phyloP scores from a whole-genome alignment of 2,888 invertebrate genomes.

The Conops quadrifasciatus region DNA sequence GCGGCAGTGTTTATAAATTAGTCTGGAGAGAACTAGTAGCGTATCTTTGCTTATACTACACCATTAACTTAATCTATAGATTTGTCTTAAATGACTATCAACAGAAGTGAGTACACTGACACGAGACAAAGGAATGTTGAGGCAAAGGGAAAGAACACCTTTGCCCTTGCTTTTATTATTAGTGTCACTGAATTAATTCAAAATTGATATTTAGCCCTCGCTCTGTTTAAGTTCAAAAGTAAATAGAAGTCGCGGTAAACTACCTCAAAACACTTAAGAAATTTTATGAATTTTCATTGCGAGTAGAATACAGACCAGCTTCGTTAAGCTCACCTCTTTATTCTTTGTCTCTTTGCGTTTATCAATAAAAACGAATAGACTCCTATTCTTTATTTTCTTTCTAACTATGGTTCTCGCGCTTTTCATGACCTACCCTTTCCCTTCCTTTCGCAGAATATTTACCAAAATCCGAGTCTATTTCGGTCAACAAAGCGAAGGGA shows the following conservation, averaged over 20 bases:
- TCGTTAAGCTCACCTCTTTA: too few relatives aligned
- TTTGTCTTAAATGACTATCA: slow-evolving; percentile 81
- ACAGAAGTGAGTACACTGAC: slow-evolving; percentile 75
- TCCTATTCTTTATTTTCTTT: too few relatives aligned
- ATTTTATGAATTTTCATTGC: too few relatives aligned
- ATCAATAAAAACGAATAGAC: too few relatives aligned
- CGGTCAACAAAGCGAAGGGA: slow-evolving; percentile 85
- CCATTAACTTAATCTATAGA: slow-evolving; percentile 87
- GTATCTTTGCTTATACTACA: slow-evolving; percentile 85
- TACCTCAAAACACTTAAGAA: not conserved
- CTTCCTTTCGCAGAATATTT: slow-evolving; percentile 76
- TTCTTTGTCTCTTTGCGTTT: too few relatives aligned
- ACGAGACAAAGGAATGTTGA: not conserved
- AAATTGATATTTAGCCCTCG: too few relatives aligned
- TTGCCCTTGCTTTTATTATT: too few relatives aligned
- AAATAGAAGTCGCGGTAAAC: not conserved
- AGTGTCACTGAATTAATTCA: too few relatives aligned
- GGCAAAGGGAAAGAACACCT: too few relatives aligned
- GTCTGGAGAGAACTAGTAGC: slow-evolving; percentile 92
- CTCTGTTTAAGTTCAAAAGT: not conserved
- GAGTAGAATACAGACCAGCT: too few relatives aligned
- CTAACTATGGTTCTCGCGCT: too few relatives aligned
- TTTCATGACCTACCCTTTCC: slow-evolving; percentile 18
- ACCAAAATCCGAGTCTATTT: slow-evolving; percentile 87
- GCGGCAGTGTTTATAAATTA: slow-evolving; percentile 94